phyloP scores from a whole-genome alignment of 2,888 invertebrate species.

The Athalia rosae region DNA sequence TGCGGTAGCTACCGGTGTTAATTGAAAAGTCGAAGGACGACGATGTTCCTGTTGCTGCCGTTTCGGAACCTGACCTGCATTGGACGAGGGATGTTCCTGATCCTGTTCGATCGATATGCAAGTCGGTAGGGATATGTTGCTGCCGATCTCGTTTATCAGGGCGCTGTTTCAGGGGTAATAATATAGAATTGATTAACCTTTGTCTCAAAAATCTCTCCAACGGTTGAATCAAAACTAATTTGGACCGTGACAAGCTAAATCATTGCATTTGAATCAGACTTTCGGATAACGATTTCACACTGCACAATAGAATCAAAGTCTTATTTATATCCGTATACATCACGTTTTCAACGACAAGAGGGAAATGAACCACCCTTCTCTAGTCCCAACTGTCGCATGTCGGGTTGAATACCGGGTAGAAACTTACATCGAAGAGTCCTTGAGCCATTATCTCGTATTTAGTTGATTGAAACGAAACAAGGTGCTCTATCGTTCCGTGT shows the following conservation, averaged over 20 bases:
- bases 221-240: no score
- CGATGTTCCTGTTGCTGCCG: conserved; percentile 47
- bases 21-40: conserved; percentile 60
- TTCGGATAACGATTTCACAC: no score
- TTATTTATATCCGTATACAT: conserved; percentile 15
- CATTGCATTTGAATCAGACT: no score
- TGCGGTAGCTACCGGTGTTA: conserved; percentile 62
- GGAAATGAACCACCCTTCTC: conserved; percentile 23
- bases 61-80: conserved; percentile 28
- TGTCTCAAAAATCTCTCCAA: no score
- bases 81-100: conserved; percentile 45
- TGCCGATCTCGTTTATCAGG: conserved; percentile 66
- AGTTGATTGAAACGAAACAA: conserved; percentile 50
- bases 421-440: conserved; percentile 30
- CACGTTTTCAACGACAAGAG: conserved; percentile 6
- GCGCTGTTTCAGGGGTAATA: conserved; percentile 54
- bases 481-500: neutral
- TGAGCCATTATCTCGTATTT: conserved; percentile 47
- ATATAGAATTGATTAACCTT: neutral
- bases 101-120: conserved; percentile 55
- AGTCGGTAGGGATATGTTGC: conserved; percentile 68
- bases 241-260: no score
- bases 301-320: neutral
- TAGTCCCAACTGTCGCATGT: neutral
- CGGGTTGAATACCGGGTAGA: neutral